Evolutionary conservation across 92 coral and sea anemone species (phyloP), one percentile per base, ranked within the genome.

Genomic region (Montipora capitata): DNA sequence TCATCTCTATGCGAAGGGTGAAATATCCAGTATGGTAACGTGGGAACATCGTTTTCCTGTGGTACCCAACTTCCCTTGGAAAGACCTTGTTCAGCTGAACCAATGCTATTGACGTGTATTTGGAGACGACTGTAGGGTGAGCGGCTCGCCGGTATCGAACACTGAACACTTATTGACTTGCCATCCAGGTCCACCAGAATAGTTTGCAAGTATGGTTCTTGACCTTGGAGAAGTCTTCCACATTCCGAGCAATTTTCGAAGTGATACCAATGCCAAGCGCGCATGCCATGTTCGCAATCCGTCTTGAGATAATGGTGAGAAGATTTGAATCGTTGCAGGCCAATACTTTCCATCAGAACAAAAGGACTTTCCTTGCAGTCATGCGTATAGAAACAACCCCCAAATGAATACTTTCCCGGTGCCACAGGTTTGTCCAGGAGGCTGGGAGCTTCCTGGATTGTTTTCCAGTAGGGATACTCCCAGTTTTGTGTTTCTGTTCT

Each of bases 1-100:
- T 80, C 85, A 48, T 88, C 87, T 72, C 91, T 82, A 73, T 88
- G 91, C 4, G 91, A 88, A 61, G 91, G 87, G 73, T 88, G 91
- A 18, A 88, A 88, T 62, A 88, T 88, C 87, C 82, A 88, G 82
- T 73, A 74, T 51, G 27, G 16, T 66, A 52, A 68, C 5, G 49
- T 56, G 72, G 69, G 43, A 4, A 20, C 16, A 65, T 57, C 72
- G 39, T 38, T n/a, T 14, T 2, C 20, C 15, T 13, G 16, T n/a
- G 64, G 6, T 14, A 40, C 4, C 40, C 59, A 72, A 35, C 9
- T 44, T 16, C 7, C 3, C 39, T 72, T 8, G 40, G 59, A 44
- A 18, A 38, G 10, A 49, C 38, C 38, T 10, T 13, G 40, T 20
- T 41, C 58, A 40, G 9, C 4, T 12, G 83, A 79, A 44, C 61